Evolutionary conservation across 2,113 vertebrate genomes (phyloP).

Genomic region (Eolophus roseicapilla): DNA sequence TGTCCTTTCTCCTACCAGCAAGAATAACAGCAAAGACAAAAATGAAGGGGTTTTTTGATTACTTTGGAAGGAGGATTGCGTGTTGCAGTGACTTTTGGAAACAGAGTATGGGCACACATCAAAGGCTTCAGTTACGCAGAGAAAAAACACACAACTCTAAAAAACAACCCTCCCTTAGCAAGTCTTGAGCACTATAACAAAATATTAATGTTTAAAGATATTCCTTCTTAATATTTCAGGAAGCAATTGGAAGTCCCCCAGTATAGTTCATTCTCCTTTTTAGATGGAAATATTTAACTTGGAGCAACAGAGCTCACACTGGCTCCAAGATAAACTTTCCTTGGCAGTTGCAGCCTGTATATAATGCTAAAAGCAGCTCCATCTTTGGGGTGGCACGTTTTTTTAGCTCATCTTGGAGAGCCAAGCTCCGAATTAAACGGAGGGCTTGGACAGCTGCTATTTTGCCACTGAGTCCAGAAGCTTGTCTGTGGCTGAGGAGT

Average conservation of each 20-base stretch:
- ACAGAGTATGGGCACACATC: background rate
- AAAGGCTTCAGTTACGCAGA: slow-evolving; percentile 46
- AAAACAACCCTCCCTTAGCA: slow-evolving; percentile 56
- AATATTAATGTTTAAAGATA: slow-evolving; percentile 73
- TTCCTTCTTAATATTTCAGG: slow-evolving; percentile 71
- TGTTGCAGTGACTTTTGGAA: background rate
- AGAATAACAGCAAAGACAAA: background rate
- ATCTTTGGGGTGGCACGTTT: slow-evolving; percentile 49
- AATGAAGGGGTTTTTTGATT: background rate
- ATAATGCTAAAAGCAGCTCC: slow-evolving; percentile 76
- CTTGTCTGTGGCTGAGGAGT: slow-evolving; percentile 55
- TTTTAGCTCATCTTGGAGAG: slow-evolving; percentile 68
- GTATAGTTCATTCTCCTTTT: slow-evolving; percentile 73
- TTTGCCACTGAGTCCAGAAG: slow-evolving; percentile 66
- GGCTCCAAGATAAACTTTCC: slow-evolving; percentile 80
- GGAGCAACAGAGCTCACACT: slow-evolving; percentile 67
- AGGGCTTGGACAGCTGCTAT: slow-evolving; percentile 68
- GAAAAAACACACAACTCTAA: slow-evolving; percentile 21
- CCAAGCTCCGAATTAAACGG: slow-evolving; percentile 61
- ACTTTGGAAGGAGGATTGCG: background rate
- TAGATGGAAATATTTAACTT: slow-evolving; percentile 82
- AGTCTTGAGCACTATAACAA: slow-evolving; percentile 66
- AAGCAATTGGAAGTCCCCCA: slow-evolving; percentile 70
- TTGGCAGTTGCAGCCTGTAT: slow-evolving; percentile 67
- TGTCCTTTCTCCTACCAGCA: background rate